Base-by-base conservation (phyloP, 2,888 invertebrate genomes). In the Strigamia transsilvanica region DNA sequence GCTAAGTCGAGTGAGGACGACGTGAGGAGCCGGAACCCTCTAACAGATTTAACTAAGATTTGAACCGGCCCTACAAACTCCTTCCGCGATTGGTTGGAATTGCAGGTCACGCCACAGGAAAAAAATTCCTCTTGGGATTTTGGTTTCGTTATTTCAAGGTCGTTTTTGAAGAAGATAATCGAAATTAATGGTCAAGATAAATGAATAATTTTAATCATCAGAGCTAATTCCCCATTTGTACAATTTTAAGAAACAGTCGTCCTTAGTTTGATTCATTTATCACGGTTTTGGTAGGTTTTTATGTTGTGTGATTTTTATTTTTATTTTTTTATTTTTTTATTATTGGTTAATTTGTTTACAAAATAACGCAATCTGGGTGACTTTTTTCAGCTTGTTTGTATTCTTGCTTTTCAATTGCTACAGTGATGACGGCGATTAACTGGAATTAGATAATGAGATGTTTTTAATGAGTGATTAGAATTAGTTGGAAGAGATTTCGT, bases 171-270 rank as follows among this genome's bases (percentile, higher is more conserved):
- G n/a, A n/a, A n/a, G n/a, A n/a, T n/a, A 27, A 27, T 27, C n/a
- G n/a, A 3, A 27, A 3, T 21, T 61, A 61, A 46, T 46, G 12
- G 15, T n/a, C 61, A 7, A 23, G 61, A 61, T 21, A 61, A 61
- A 61, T 61, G 61, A 61, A 61, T 61, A 61, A 61, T 18, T 61
- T 61, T 61, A n/a, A 61, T 46, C 4, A 61, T 61, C 61, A 61
- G 61, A 61, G 7, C 61, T 61, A 61, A 18, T 61, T 61, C 61
- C 61, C 61, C 18, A 18, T 61, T 61, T 23, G 61, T 61, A 61
- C 61, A 61, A n/a, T 21, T 61, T 61, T 61, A 61, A 61, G 61
- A 61, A 61, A 23, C 9, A 61, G 18, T 61, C 61, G 61, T 61
- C 61, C 18, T 61, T 61, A 61, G 21, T 61, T 23, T 3, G 6